A percentile compares a stretch with the other conserved stretches of the same genome.
These are phyloP conservation scores for Chitala chitala DNA, from an alignment of 2,113 vertebrate species.

Conservation along the genomic window DNA sequence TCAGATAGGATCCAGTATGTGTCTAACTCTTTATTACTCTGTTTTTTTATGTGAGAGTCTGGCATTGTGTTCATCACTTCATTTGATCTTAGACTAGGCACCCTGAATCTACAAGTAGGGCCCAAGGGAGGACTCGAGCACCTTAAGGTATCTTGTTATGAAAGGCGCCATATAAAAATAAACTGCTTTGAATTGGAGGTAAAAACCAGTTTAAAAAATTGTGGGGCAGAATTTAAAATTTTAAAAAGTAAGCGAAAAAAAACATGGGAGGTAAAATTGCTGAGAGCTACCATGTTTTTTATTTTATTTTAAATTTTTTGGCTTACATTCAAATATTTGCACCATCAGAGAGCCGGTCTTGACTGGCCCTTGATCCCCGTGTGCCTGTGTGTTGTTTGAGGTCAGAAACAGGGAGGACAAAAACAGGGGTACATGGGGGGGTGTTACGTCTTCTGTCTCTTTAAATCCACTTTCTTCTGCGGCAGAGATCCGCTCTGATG, in stretches of 20 bases:
- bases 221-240: too few relatives aligned
- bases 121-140: not conserved
- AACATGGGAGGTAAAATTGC: too few relatives aligned
- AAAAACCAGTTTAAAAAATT: not conserved
- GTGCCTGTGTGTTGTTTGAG: too few relatives aligned
- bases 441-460: slow-evolving; percentile 55
- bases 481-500: slow-evolving; percentile 70
- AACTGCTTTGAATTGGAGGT: not conserved
- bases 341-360: too few relatives aligned
- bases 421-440: not conserved
- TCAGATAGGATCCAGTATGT: slow-evolving; percentile 20
- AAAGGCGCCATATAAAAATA: not conserved
- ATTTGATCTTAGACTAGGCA: not conserved
- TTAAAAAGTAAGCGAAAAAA: too few relatives aligned
- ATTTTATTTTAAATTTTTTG: too few relatives aligned
- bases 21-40: slow-evolving; percentile 40
- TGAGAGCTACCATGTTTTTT: too few relatives aligned
- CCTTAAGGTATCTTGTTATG: not conserved
- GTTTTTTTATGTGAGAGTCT: too few relatives aligned
- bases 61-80: too few relatives aligned
- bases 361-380: too few relatives aligned
- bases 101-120: not conserved
- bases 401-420: not conserved
- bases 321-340: too few relatives aligned
- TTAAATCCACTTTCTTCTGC: slow-evolving; percentile 64